A percentile compares a stretch with the other conserved stretches of the same genome.
Conservation (phyloP, 2,797 vertebrate species). For the Heterohyrax brucei region DNA sequence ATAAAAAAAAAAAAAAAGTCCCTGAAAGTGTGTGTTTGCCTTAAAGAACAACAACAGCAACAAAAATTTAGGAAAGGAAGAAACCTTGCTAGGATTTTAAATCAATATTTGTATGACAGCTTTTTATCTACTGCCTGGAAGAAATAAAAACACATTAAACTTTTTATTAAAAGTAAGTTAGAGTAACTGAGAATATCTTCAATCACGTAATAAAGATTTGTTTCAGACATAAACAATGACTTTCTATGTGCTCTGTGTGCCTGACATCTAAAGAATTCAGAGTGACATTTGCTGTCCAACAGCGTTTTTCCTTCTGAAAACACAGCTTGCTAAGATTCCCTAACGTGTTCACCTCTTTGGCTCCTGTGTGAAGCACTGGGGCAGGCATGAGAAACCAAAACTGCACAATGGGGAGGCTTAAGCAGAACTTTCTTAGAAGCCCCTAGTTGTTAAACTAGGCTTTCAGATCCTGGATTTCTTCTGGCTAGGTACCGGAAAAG, state of each 20-base stretch:
- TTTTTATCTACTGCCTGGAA: constrained; percentile 89
- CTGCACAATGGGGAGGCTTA: neutral
- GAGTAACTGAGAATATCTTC: constrained; percentile 83
- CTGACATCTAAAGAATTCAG: constrained; percentile 85
- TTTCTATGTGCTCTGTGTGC: constrained; percentile 81
- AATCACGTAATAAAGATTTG: constrained; percentile 88
- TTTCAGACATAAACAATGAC: constrained; percentile 87
- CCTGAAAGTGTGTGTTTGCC: constrained; percentile 70
- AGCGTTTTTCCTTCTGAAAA: constrained; percentile 75
- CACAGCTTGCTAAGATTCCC: constrained; percentile 23
- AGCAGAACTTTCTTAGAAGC: constrained; percentile 57
- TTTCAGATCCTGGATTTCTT: neutral
- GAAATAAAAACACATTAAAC: constrained; percentile 88
- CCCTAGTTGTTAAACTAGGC: neutral
- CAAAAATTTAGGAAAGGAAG: constrained; percentile 82
- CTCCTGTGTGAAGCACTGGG: constrained; percentile 57
- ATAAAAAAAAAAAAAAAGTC: constrained; percentile 81
- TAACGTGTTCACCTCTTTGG: constrained; percentile 53
- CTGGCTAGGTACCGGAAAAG: neutral
- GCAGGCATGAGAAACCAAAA: neutral
- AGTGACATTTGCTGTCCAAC: constrained; percentile 64
- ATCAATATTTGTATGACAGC: constrained; percentile 86
- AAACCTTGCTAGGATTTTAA: constrained; percentile 84
- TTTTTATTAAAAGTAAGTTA: constrained; percentile 88
- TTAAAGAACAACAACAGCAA: constrained; percentile 63